Evolutionary conservation across 2,888 invertebrate species (phyloP), one percentile per base, ranked within the genome.

Genomic region (Mesodorylaimus sp.): DNA sequence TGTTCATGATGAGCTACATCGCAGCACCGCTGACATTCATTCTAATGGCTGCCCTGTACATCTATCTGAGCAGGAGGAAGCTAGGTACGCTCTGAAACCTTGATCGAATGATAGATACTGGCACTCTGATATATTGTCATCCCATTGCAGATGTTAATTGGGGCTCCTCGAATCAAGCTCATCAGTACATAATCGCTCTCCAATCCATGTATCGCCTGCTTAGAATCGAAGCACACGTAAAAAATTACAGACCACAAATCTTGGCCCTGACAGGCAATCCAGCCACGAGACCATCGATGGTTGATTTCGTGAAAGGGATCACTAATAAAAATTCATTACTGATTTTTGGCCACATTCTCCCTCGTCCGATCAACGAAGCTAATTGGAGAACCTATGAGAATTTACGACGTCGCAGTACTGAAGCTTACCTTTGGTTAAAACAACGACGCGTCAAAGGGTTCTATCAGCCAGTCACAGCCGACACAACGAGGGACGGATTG

Each of bases 91-190:
- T 32, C 16, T 7, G 32, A 10, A 10, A 32, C 16, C n/a, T n/a
- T n/a, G n/a, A n/a, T n/a, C n/a, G n/a, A n/a, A n/a, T n/a, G n/a
- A n/a, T n/a, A n/a, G n/a, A n/a, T n/a, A n/a, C n/a, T n/a, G n/a
- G n/a, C n/a, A n/a, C n/a, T n/a, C n/a, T n/a, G n/a, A n/a, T n/a
- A n/a, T n/a, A n/a, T n/a, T n/a, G n/a, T n/a, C n/a, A n/a, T n/a
- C n/a, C n/a, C n/a, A n/a, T n/a, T n/a, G n/a, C n/a, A 70, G 72
- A 91, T 65, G 89, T 89, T 1, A 93, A 93, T 69, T 93, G 93
- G 93, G 93, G 93, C 25, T 87, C 88, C 51, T 86, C 88, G 3
- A 87, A 89, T 0, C 91, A 93, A 68, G 91, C 91, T 0, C 91
- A 93, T 69, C 85, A 81, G 29, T 93, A 91, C 71, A 88, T 87